A percentile compares a stretch with the other conserved stretches of the same genome.
phyloP scores from a whole-genome alignment of 1,140 invertebrate genomes.

The Lepidurus arcticus region DNA sequence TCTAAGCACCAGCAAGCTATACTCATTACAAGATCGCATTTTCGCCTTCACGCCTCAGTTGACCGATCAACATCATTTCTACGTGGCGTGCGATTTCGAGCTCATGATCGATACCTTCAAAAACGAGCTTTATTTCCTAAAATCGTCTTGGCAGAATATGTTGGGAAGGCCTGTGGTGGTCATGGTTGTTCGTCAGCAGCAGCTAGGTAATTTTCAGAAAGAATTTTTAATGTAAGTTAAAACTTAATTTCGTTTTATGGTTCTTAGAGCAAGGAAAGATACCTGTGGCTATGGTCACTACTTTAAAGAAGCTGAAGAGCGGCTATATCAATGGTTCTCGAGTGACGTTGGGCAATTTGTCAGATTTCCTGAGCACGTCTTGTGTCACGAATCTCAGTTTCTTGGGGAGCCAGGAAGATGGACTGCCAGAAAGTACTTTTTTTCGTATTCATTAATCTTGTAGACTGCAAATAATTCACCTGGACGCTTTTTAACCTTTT shows the following conservation, averaged over 20 bases:
- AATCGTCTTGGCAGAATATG: conserved; percentile 91
- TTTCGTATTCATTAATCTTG: conserved; percentile 33
- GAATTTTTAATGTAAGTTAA: not conserved
- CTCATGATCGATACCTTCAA: conserved; percentile 95
- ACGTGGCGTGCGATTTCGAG: conserved; percentile 93
- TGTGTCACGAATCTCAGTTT: conserved; percentile 94
- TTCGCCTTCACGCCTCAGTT: conserved; percentile 99
- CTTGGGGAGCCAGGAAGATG: conserved; percentile 82
- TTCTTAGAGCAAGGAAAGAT: conserved; percentile 83
- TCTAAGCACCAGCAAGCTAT: conserved; percentile 96
- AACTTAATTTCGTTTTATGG: conserved; percentile 32
- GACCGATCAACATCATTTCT: conserved; percentile 90
- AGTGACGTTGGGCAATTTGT: conserved; percentile 82
- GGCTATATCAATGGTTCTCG: conserved; percentile 96
- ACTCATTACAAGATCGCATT: conserved; percentile 89
- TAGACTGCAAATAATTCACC: not conserved
- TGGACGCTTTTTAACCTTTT: conserved; percentile 23
- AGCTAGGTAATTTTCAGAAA: conserved; percentile 70
- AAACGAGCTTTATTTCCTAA: conserved; percentile 92
- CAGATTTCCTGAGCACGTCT: conserved; percentile 90
- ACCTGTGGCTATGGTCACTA: conserved; percentile 89
- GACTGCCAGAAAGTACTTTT: conserved; percentile 66
- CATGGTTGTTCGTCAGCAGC: conserved; percentile 76
- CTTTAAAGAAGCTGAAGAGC: conserved; percentile 96
- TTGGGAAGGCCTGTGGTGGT: conserved; percentile 83